Percentiles rank a stretch among this genome's conserved stretches.
phyloP scores from a whole-genome alignment of 2,888 invertebrate genomes.

The Odontocerum albicorne region DNA sequence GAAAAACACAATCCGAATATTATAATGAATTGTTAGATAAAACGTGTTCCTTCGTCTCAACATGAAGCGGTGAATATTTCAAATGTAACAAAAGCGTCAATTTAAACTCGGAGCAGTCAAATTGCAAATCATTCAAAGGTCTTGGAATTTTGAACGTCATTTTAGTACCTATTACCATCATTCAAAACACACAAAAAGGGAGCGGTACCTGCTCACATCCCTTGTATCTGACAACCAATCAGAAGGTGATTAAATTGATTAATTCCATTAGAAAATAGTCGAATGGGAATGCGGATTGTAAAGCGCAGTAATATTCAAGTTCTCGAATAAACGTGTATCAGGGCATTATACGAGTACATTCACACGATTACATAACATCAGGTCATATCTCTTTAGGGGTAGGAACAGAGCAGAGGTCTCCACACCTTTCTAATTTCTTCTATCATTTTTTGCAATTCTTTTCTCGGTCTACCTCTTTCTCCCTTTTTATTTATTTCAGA shows the following conservation, averaged over 20 bases:
- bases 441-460: too few relatives aligned
- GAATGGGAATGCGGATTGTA: constrained; percentile 13
- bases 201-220: constrained; percentile 21
- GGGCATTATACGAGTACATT: too few relatives aligned
- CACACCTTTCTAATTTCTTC: too few relatives aligned
- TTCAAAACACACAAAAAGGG: constrained; percentile 7
- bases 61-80: constrained; percentile 2
- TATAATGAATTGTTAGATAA: too few relatives aligned
- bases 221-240: constrained; percentile 32
- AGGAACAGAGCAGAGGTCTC: too few relatives aligned
- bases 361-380: too few relatives aligned
- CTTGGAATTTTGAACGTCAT: constrained; percentile 20
- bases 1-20: too few relatives aligned
- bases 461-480: too few relatives aligned
- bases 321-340: too few relatives aligned
- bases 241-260: constrained; percentile 34
- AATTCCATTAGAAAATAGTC: constrained; percentile 24
- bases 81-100: constrained; percentile 32
- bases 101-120: constrained; percentile 17
- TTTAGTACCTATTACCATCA: constrained; percentile 15
- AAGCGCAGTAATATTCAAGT: too few relatives aligned
- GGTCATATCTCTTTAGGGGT: too few relatives aligned
- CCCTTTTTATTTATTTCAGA: too few relatives aligned
- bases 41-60: constrained; percentile 6
- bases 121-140: constrained; percentile 30